Base-by-base conservation (phyloP, 2,113 vertebrate species). In the Heptranchias perlo region DNA sequence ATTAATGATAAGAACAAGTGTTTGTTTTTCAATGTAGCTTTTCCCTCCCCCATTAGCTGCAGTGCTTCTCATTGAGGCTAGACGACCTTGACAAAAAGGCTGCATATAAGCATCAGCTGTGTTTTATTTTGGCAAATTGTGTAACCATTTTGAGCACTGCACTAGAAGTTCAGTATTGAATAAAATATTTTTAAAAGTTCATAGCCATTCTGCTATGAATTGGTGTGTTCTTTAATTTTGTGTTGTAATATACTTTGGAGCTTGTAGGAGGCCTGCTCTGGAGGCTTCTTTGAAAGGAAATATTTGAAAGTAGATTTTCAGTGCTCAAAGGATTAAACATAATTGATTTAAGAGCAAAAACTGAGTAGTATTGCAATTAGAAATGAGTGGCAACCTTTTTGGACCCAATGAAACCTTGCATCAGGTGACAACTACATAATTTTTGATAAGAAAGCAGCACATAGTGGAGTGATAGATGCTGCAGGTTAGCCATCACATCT, bases 31-130 rank as follows among this genome's bases (percentile, higher is more conserved):
- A 47, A 6, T 73, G 39, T 4, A 47, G 39, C 82, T 49, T 49
- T 47, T 58, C 93, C 93, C 93, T 54, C 93, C 93, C 47, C 93
- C 93, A 86, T 86, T 58, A 52, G 52, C 87, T 91, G 87, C 87
- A 91, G 31, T 91, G 87, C 87, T 73, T 73, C 31, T 44, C 39
- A 58, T 52, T 91, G 52, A 91, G 49, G 87, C 54, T 35, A 44
- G 54, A 91, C 7, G 52, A 91, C 87, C 52, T 91, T 58, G 52
- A 28, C 54, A 91, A 44, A 78, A 39, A 39, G 67, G 52, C 54
- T 58, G 54, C 35, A 14, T 58, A 31, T 35, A 91, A 35, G 52
- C 49, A 61, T 91, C 52, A 91, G 52, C 87, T 91, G 87, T 91
- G 87, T 7, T n/a, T n/a, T n/a, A n/a, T 91, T 91, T 31, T 91